These are phyloP conservation scores for Parasteatoda lunata DNA, from an alignment of 2,888 invertebrate species.

Conservation along the genomic window DNA sequence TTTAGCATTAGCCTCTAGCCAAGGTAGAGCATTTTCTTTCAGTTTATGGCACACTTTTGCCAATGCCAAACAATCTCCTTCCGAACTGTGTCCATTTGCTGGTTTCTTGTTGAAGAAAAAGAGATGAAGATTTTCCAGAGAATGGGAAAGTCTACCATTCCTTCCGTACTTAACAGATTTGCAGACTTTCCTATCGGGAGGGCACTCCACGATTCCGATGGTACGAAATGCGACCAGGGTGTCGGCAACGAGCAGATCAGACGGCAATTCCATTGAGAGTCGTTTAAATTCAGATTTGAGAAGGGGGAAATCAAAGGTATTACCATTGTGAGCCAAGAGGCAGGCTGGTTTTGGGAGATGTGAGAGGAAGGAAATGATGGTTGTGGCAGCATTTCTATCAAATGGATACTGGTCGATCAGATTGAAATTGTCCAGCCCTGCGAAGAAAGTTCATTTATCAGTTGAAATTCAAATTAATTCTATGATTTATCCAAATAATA, in stretches of 20 bases:
- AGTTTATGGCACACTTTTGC: conserved; percentile 42
- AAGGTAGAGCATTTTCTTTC: conserved; percentile 38
- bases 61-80: conserved; percentile 61
- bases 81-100: conserved; percentile 39
- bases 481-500: background rate
- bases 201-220: conserved; percentile 30
- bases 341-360: conserved; percentile 82
- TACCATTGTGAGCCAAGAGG: conserved; percentile 87
- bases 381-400: conserved; percentile 77
- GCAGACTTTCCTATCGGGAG: conserved; percentile 18
- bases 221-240: conserved; percentile 41
- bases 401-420: conserved; percentile 80
- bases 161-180: conserved; percentile 23
- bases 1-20: conserved; percentile 48
- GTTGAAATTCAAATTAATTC: background rate
- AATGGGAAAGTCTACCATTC: conserved; percentile 17
- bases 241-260: conserved; percentile 42
- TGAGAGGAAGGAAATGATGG: conserved; percentile 80
- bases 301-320: conserved; percentile 85
- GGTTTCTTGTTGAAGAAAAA: conserved; percentile 40
- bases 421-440: conserved; percentile 80
- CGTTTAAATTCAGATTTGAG: conserved; percentile 80
- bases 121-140: conserved; percentile 37
- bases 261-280: conserved; percentile 55
- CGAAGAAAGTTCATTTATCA: conserved; percentile 21